A percentile compares a stretch with the other conserved stretches of the same genome.
Conservation (phyloP, 2,113 vertebrate species). For the Forbesichthys agassizii region DNA sequence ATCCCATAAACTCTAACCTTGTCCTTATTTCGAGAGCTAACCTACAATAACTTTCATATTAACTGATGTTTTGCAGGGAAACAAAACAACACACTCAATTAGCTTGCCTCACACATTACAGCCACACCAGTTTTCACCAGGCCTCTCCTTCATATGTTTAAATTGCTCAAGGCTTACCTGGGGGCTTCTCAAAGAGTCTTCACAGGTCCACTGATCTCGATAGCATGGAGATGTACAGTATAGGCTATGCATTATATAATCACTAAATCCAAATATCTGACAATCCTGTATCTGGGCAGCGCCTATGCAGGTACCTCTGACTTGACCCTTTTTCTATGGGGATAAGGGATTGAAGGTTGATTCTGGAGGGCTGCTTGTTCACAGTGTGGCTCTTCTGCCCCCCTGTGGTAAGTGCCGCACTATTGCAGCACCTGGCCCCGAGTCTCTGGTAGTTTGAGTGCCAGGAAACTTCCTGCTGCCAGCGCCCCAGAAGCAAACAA, state of each 20-base stretch:
- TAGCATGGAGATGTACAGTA: not conserved
- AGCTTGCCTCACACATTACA: slow-evolving; percentile 6
- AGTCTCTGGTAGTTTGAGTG: slow-evolving; percentile 92
- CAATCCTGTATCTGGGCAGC: slow-evolving; percentile 9
- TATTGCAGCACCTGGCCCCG: slow-evolving; percentile 93
- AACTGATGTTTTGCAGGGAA: not conserved
- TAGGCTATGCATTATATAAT: slow-evolving; percentile 8
- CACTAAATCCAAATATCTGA: slow-evolving; percentile 15
- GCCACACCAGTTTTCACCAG: slow-evolving; percentile 5
- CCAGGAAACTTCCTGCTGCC: slow-evolving; percentile 89
- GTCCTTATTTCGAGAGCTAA: not conserved
- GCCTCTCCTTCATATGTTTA: not conserved
- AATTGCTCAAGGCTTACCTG: not conserved
- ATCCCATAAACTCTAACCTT: slow-evolving; percentile 51
- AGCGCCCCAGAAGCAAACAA: slow-evolving; percentile 89
- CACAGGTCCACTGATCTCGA: slow-evolving; percentile 2
- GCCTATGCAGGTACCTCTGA: slow-evolving; percentile 12
- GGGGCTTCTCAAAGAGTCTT: not conserved
- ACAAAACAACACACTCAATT: not conserved
- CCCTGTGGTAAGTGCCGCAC: slow-evolving; percentile 34
- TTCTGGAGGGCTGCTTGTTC: slow-evolving; percentile 55
- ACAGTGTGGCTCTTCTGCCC: slow-evolving; percentile 73
- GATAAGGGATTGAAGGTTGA: slow-evolving; percentile 45
- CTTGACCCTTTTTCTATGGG: not conserved
- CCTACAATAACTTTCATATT: not conserved